phyloP scores from a whole-genome alignment of 2,888 invertebrate species.

The Cancer borealis region DNA sequence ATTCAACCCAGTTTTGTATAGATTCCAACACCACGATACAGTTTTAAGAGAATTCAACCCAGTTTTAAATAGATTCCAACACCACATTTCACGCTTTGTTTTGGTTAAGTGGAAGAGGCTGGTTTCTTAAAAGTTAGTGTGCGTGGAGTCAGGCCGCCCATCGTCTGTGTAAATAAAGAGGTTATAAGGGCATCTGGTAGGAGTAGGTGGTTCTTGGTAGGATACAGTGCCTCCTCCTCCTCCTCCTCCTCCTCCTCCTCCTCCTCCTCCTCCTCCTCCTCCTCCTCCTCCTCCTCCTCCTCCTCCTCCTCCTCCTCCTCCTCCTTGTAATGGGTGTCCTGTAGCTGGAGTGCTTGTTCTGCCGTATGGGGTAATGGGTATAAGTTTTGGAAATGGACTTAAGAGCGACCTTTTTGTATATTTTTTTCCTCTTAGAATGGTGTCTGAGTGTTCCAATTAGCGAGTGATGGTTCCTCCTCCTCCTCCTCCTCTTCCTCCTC shows the following conservation, averaged over 20 bases:
- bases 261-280: too few relatives aligned
- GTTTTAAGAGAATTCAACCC: too few relatives aligned
- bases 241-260: too few relatives aligned
- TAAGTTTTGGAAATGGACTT: neutral
- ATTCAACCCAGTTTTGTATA: too few relatives aligned
- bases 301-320: neutral
- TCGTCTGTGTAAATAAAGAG: neutral
- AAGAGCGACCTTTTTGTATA: neutral
- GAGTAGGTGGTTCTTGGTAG: conserved; percentile 1
- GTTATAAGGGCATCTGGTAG: neutral
- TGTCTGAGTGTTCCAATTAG: neutral
- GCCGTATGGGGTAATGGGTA: neutral
- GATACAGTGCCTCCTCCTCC: neutral
- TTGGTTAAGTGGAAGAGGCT: neutral
- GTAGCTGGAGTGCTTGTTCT: neutral
- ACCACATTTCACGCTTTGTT: neutral
- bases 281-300: neutral
- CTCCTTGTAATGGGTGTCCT: neutral
- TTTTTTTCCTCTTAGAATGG: neutral
- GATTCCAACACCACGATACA: too few relatives aligned
- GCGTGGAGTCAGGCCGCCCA: neutral
- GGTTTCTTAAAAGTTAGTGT: neutral
- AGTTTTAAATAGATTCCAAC: too few relatives aligned
- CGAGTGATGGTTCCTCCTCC: neutral
- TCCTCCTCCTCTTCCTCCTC: too few relatives aligned